Conservation (phyloP, 1,140 invertebrate genomes). For the Drosophila tropicalis region DNA sequence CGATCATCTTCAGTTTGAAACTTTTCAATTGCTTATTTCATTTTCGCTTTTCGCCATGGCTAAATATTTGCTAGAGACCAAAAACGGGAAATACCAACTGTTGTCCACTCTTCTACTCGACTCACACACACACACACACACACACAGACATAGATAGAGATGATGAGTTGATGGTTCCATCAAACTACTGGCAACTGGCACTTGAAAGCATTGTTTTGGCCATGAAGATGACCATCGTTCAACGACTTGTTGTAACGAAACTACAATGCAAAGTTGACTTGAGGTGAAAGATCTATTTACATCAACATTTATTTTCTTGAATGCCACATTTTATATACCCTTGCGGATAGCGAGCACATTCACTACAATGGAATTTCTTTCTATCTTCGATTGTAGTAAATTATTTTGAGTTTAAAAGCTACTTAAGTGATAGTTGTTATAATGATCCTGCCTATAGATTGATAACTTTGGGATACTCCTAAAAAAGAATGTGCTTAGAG, state of each 20-base stretch:
- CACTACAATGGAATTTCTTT: no score
- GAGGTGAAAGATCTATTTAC: slow-evolving; percentile 7
- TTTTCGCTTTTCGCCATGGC: slow-evolving; percentile 15
- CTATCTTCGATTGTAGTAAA: no score
- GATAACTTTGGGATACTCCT: no score
- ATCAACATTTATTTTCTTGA: not conserved
- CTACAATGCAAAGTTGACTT: not conserved
- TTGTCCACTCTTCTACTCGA: not conserved
- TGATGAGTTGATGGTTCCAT: slow-evolving; percentile 24
- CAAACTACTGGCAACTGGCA: slow-evolving; percentile 1
- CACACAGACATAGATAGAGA: not conserved
- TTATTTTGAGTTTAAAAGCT: no score
- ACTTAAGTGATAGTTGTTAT: no score
- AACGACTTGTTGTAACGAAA: not conserved
- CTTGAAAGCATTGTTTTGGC: not conserved
- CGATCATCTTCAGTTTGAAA: slow-evolving; percentile 22
- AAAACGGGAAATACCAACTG: slow-evolving; percentile 2
- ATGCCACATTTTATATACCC: not conserved
- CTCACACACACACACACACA: not conserved
- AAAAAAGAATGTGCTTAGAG: no score
- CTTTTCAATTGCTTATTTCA: slow-evolving; percentile 15
- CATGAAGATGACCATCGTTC: slow-evolving; percentile 1
- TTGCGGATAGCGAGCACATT: not conserved
- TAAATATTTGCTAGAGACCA: slow-evolving; percentile 29
- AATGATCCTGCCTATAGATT: no score